Evolutionary conservation across 2,113 vertebrate genomes (phyloP), one percentile per base, ranked within the genome.

Genomic region (Aepyceros melampus): DNA sequence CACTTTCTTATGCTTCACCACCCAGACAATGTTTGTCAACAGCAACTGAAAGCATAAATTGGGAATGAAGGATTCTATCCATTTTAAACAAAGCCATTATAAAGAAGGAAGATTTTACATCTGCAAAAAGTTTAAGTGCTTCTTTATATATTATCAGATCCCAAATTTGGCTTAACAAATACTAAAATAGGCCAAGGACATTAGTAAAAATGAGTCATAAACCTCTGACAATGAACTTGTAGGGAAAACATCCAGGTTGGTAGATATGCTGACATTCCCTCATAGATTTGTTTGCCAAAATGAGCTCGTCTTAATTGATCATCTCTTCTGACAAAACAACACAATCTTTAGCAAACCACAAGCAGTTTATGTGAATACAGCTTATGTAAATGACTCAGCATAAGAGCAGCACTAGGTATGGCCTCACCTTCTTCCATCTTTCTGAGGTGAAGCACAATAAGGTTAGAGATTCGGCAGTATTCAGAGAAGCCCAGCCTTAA

Each of bases 381-480:
- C 10, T 81, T 36, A 47, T n/a, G 3, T 13, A 87, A 87, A 49
- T 43, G 47, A 56, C 47, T 55, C 29, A 62, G 33, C 31, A 51
- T 1, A 2, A 27, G 64, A 19, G 4, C 31, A 81, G 12, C 4
- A 43, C 11, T 17, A 64, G 55, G 71, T 7, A 90, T 16, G 86
- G 40, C 23, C 98, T 99, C 60, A 99, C 99, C 99, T 98, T 99
- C 99, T 87, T 99, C 99, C 47, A 99, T 98, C 96, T 98, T 99
- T 93, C 99, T 99, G 94, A 99, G 99, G 97, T 99, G 99, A 95
- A 99, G 99, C 56, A 99, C 99, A 64, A 99, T 98, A 93, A 99
- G 99, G 97, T 99, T 99, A 51, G 99, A 99, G 98, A 99, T 99
- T 11, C 99, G 99, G 33, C 98, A 99, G 98, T 99, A 99, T 93